Evolutionary conservation across 2,888 invertebrate species (phyloP).

Genomic region (Eilema caniola): DNA sequence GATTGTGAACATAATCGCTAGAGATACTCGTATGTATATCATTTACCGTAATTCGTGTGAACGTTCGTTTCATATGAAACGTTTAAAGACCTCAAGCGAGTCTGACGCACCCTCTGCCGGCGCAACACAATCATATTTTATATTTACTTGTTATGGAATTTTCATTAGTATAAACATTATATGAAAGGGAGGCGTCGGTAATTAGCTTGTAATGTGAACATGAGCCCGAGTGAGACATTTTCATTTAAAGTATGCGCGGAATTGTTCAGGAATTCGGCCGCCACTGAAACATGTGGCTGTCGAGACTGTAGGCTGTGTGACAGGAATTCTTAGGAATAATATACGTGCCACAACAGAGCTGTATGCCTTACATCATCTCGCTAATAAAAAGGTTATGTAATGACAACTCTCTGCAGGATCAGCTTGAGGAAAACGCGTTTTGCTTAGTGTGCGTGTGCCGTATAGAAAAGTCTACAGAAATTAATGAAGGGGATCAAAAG

Average conservation of each 20-base stretch:
- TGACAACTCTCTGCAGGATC: neutral
- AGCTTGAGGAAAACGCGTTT: neutral
- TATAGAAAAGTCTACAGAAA: neutral
- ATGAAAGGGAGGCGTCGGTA: neutral
- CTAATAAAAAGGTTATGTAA: neutral
- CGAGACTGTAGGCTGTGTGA: neutral
- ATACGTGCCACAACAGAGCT: neutral
- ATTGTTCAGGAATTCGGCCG: neutral
- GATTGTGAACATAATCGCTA: neutral
- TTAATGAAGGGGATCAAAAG: neutral
- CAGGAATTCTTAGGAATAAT: neutral
- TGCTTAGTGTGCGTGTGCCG: neutral
- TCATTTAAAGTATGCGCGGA: slow-evolving; percentile 10
- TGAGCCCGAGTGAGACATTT: neutral
- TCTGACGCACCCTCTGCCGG: neutral
- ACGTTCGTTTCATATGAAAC: neutral
- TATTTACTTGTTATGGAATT: slow-evolving; percentile 1
- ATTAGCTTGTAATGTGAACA: slow-evolving; percentile 2
- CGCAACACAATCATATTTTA: neutral
- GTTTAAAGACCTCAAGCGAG: neutral
- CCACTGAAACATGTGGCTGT: neutral
- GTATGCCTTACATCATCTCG: neutral
- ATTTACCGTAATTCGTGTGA: neutral
- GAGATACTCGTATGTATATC: neutral
- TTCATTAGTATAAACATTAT: neutral